phyloP scores from a whole-genome alignment of 2,888 invertebrate genomes.

The Oligia latruncula region DNA sequence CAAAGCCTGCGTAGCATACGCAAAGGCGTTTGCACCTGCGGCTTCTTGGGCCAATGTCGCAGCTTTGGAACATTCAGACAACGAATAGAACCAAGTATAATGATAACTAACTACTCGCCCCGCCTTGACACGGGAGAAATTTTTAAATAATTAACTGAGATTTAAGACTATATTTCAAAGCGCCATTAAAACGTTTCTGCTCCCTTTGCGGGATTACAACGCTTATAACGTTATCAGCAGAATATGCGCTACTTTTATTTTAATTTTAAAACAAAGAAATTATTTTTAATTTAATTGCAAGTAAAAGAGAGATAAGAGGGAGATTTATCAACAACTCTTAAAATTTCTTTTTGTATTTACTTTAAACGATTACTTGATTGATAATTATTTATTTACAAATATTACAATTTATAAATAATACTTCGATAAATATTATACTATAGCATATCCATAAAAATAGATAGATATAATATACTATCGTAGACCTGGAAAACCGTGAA shows the following conservation, averaged over 20 bases:
- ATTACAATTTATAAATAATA: constrained; percentile 36
- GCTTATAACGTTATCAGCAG: constrained; percentile 7
- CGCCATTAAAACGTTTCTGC: constrained; percentile 8
- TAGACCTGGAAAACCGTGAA: constrained; percentile 28
- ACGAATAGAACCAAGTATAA: constrained; percentile 45
- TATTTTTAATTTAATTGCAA: constrained; percentile 1
- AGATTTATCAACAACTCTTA: constrained; percentile 2
- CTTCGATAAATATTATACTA: constrained; percentile 43
- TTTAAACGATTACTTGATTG: not conserved
- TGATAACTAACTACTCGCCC: constrained; percentile 35
- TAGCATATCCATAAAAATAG: constrained; percentile 40
- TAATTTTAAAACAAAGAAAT: constrained; percentile 3
- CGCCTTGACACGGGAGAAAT: constrained; percentile 4
- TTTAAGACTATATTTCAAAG: not conserved
- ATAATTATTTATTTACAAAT: constrained; percentile 31
- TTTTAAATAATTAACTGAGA: not conserved
- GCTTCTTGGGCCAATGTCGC: constrained; percentile 47
- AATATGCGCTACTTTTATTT: not conserved
- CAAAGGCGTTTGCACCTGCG: constrained; percentile 47
- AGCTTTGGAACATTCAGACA: constrained; percentile 50
- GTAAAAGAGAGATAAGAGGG: not conserved
- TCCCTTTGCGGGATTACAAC: not conserved
- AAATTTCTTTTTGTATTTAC: constrained; percentile 5
- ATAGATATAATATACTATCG: constrained; percentile 42
- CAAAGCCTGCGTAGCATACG: constrained; percentile 56